Base-by-base conservation (phyloP, 1,140 invertebrate genomes). In the Monomorium pharaonis region DNA sequence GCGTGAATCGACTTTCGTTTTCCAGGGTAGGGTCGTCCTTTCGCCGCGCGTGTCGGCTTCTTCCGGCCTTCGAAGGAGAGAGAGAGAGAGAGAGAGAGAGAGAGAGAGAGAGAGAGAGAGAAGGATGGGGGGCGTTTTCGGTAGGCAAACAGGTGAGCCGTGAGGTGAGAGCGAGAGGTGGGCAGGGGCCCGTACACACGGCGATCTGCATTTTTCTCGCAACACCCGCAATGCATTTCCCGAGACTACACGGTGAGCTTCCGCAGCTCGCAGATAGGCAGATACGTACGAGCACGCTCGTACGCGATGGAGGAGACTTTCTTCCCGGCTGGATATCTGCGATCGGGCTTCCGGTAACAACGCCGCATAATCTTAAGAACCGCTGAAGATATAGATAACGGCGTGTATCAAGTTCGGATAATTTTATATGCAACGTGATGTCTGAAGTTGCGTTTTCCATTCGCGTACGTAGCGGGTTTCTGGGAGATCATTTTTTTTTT, bases 1-100 rank as follows among this genome's bases (percentile, higher is more conserved):
- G 27, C 18, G 44, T 10, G 49, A 16, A 72, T 49, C 74, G 44
- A 88, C 86, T 89, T 89, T 89, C 88, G 75, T 89, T 89, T 88
- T 85, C 47, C 75, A 42, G 74, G 47, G 72, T 44, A 60, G 56
- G 44, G 51, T 78, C 67, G 44, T 84, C 86, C 74, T 88, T 89
- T 80, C 74, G 58, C 86, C 51, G 78, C 16, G 12, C 7, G 76
- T 51, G 60, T 83, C 18, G 54, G 12, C 42, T 83, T 72, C 83
- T 88, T 89, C 86, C 86, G 67, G 74, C 21, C 16, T 56, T 37
- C 27, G n/a, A n/a, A 37, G 37, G 37, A 37, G 37, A 37, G 2
- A 37, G 37, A 37, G 37, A 37, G 4, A 1, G 4, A 37, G 37
- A 37, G 37, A 37, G 37, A 1, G 37, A 37, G 37, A 37, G 4